phyloP scores from a whole-genome alignment of 2,113 vertebrate species.

The Argyrosomus japonicus region DNA sequence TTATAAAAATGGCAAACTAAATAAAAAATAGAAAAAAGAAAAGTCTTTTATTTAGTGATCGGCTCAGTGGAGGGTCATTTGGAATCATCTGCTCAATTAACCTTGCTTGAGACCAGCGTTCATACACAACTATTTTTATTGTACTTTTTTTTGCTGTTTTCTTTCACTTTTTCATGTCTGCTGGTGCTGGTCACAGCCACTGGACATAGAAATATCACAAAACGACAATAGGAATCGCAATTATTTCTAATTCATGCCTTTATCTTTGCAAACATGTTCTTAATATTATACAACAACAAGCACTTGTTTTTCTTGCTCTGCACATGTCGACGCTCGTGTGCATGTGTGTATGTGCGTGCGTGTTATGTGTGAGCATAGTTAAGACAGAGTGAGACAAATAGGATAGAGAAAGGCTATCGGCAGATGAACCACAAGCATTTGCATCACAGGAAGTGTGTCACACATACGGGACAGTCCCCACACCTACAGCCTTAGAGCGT shows the following conservation, averaged over 20 bases:
- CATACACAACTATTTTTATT: neutral
- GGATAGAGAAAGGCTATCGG: slow-evolving; percentile 33
- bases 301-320: neutral
- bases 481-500: slow-evolving; percentile 6
- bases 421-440: slow-evolving; percentile 70
- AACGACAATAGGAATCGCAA: neutral
- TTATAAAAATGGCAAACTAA: neutral
- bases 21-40: neutral
- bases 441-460: slow-evolving; percentile 80
- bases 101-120: neutral
- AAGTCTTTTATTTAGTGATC: neutral
- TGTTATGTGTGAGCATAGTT: neutral
- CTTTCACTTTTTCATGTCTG: neutral
- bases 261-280: neutral
- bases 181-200: neutral
- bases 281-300: neutral
- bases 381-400: slow-evolving; percentile 1
- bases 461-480: slow-evolving; percentile 75
- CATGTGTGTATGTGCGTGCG: neutral
- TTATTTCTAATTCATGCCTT: neutral
- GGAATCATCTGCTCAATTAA: neutral
- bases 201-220: neutral
- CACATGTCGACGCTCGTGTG: neutral
- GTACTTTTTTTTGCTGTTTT: neutral
- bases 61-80: neutral